Evolutionary conservation across 2,113 vertebrate genomes (phyloP), one percentile per base, ranked within the genome.

Genomic region (Todiramphus saurophagus): DNA sequence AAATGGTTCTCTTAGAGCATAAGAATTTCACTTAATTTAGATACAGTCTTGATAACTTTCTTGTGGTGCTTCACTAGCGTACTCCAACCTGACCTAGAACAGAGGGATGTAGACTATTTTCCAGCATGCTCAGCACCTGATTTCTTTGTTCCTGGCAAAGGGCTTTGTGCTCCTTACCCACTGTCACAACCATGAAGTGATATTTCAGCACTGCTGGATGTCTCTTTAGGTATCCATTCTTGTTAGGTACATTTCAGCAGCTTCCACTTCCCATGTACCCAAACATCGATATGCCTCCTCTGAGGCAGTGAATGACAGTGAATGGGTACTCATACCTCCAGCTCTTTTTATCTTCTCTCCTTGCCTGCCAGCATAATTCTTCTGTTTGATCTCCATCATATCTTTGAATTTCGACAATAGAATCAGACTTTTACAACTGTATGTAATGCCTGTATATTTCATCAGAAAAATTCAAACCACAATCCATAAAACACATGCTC

Each of bases 261-360:
- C 46, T 55, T 25, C 48, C 9, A 11, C 30, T 27, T 62, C 14
- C 39, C 12, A 13, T 4, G 19, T 13, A 51, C 24, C 16, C 37
- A 37, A 66, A 62, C 30, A 48, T 20, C 8, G 55, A 9, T 1
- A 16, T 16, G 25, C n/a, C n/a, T 53, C 24, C 28, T n/a, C n/a
- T 10, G 28, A 46, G 70, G 44, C 44, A 16, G 60, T 7, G 2
- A 0, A 1, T 55, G 48, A 37, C 44, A 16, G 60, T 8, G 2
- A 0, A 1, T 55, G 48, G n/a, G 24, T 39, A 24, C 28, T 11
- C 1, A 1, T 20, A 9, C 10, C 23, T 75, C 30, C 48, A 21
- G 25, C 21, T 51, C 21, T 67, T 37, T 46, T 19, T 23, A 17
- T 64, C 19, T 46, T 58, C 53, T 33, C 23, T 16, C 23, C 16